phyloP scores from a whole-genome alignment of 2,888 invertebrate species.

The Metallyticus violacea region DNA sequence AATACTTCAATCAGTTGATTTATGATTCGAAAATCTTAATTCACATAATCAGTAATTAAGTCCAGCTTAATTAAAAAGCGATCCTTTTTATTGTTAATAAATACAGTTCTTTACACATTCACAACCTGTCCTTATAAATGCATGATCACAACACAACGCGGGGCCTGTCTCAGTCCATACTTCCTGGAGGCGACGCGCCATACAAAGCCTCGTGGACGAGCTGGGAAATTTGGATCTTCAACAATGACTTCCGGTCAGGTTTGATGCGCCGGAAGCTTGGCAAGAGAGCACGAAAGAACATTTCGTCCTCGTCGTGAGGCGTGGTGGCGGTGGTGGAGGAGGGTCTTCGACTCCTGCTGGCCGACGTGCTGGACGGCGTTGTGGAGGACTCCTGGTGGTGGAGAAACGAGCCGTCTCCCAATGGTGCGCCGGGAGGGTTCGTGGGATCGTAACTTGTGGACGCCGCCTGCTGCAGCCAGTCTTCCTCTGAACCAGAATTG shows the following conservation, averaged over 20 bases:
- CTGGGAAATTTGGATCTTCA: neutral
- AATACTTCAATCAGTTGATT: no score
- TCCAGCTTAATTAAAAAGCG: no score
- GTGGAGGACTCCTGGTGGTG: neutral
- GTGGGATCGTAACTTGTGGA: neutral
- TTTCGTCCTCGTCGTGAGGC: neutral
- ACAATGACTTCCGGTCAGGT: constrained; percentile 22
- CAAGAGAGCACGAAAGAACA: neutral
- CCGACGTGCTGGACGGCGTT: neutral
- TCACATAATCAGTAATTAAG: no score
- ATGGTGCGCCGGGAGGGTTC: neutral
- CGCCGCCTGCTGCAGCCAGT: neutral
- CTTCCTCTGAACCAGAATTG: neutral
- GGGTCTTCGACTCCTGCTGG: neutral
- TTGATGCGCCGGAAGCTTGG: neutral
- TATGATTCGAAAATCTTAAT: no score
- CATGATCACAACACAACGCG: no score
- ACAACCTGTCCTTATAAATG: no score
- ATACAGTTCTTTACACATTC: no score
- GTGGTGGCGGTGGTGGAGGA: neutral
- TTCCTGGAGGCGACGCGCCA: neutral
- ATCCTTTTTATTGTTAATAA: no score
- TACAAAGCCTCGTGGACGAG: neutral
- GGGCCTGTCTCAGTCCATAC: neutral
- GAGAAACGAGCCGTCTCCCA: neutral